These are phyloP conservation scores for Tragelaphus strepsiceros DNA, from an alignment of 2,113 vertebrate genomes.

Conservation along the genomic window DNA sequence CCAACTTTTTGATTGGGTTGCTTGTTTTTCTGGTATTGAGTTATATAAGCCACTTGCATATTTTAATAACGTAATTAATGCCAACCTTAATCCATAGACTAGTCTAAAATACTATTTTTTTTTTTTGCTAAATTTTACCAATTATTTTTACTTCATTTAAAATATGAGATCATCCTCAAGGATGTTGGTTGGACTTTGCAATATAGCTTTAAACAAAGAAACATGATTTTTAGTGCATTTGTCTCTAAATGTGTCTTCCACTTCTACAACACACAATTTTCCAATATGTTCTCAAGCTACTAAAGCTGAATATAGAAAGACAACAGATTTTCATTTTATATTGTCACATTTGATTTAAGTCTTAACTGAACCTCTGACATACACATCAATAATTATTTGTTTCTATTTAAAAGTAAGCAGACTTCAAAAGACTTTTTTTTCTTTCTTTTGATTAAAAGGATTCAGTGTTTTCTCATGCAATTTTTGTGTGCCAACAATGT, in stretches of 20 bases:
- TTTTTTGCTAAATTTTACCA: not conserved
- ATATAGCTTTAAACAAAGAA: conserved; percentile 29
- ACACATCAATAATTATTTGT: conserved; percentile 47
- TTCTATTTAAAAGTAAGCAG: conserved; percentile 46
- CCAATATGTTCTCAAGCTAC: conserved; percentile 60
- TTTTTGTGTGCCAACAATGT: accelerated
- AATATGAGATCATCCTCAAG: not conserved
- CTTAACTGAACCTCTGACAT: conserved; percentile 32
- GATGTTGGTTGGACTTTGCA: not conserved
- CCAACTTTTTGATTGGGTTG: not conserved
- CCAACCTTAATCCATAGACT: not conserved
- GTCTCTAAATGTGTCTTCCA: conserved; percentile 5
- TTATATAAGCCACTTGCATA: not conserved
- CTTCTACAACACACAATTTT: conserved; percentile 28
- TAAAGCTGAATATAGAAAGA: conserved; percentile 55
- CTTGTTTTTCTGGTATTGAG: not conserved
- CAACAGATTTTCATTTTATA: conserved; percentile 65
- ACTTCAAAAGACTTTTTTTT: not conserved
- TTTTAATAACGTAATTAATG: not conserved
- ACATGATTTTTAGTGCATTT: conserved; percentile 42
- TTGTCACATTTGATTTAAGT: conserved; percentile 60
- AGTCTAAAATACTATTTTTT: not conserved
- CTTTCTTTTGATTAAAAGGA: not conserved
- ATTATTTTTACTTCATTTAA: not conserved
- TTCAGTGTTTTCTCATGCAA: not conserved